Evolutionary conservation across 2,888 invertebrate species (phyloP), one percentile per base, ranked within the genome.

Genomic region (Acleris cristana): DNA sequence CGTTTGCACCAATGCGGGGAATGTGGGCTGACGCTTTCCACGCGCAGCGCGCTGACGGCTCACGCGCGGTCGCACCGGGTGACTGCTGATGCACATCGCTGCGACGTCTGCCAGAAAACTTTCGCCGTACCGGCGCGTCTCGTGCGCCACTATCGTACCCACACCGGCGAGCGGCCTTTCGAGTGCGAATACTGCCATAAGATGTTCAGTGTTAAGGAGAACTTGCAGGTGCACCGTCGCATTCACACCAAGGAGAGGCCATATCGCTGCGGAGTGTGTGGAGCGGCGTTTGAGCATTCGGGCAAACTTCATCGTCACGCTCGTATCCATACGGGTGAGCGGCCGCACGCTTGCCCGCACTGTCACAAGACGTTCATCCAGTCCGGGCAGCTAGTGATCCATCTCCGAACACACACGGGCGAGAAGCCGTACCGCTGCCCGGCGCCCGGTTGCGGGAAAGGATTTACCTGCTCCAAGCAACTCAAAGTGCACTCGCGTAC

Each of bases 231-330:
- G 16, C 98, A 98, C 85, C 93, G 96, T 51, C 95, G 98, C 69
- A 98, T 98, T 73, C 98, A 98, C 86, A 98, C 98, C 69, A 98
- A 98, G 88, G 98, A 98, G 86, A 94, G 98, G 2, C 98, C 98
- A 0, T 98, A 98, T 89, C 96, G 97, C 79, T 98, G 98, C 82
- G 95, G 96, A 71, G 97, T 97, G 3, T 98, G 98, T 84, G 96
- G 96, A 14, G 94, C 98, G 5, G 97, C 97, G 0, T 98, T 98
- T 81, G 98, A 98, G 84, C 98, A 98, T 84, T 97, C 97, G 68
- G 98, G 98, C 6, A 98, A 98, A 83, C 90, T 98, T 65, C 97
- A 98, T 83, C 95, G 98, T 30, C 98, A 98, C 87, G 97, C 97
- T 94, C 94, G 98, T 69, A 98, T 98, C 76, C 98, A 98, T 82